Percentiles rank a stretch among this genome's conserved stretches.
Evolutionary conservation across 2,888 invertebrate genomes (phyloP).

Genomic region (Ligdia adustata): DNA sequence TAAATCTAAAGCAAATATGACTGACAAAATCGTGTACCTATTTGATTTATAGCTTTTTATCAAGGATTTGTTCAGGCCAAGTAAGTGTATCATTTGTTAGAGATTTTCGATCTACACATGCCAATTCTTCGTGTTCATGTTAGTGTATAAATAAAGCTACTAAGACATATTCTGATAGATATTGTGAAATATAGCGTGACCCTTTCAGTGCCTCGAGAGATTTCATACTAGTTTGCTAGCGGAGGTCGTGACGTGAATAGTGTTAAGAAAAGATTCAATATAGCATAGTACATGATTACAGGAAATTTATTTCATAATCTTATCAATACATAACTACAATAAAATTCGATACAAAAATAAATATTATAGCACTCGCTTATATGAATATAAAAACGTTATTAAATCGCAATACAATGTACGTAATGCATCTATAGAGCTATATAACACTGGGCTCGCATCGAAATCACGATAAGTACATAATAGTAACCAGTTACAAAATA

Average conservation of each 20-base stretch:
- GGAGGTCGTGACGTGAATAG: constrained; percentile 22
- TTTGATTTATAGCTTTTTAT: too few species aligned
- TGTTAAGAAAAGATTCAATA: constrained; percentile 28
- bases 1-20: background rate
- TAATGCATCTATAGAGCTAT: constrained; percentile 6
- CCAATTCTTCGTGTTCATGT: constrained; percentile 15
- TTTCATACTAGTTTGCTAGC: constrained; percentile 7
- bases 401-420: constrained; percentile 37
- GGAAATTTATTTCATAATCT: constrained; percentile 58
- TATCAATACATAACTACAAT: constrained; percentile 57
- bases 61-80: background rate
- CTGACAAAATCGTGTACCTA: too few species aligned
- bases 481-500: constrained; percentile 7
- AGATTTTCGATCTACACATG: constrained; percentile 12
- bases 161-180: constrained; percentile 16
- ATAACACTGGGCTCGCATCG: constrained; percentile 6
- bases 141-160: constrained; percentile 23
- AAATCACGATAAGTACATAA: background rate
- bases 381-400: constrained; percentile 41
- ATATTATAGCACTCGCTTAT: constrained; percentile 61
- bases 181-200: constrained; percentile 22
- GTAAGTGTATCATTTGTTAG: constrained; percentile 8
- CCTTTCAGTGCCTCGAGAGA: constrained; percentile 17
- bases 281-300: constrained; percentile 35
- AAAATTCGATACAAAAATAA: constrained; percentile 70